Percentiles rank a stretch among this genome's conserved stretches.
These are phyloP conservation scores for Cryptoblepharus egeriae DNA, from an alignment of 2,797 vertebrate species.

Conservation along the genomic window DNA sequence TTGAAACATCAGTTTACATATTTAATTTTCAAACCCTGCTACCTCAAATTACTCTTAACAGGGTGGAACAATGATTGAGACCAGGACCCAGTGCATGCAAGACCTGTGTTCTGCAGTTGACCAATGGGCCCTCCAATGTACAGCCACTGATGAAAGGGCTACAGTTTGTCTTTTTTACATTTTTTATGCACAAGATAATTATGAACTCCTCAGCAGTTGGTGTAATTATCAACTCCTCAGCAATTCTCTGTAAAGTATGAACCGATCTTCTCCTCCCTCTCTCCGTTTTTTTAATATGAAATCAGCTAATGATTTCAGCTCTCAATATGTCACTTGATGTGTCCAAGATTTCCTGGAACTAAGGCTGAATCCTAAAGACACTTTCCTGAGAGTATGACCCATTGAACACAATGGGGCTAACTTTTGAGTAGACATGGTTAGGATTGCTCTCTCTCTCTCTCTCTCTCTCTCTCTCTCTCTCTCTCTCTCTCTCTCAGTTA, in stretches of 20 bases:
- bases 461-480: too few species aligned
- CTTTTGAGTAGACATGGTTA: too few species aligned
- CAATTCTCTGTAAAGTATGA: too few species aligned
- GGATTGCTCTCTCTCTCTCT: too few species aligned
- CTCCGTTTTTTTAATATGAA: background rate
- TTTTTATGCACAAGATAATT: background rate
- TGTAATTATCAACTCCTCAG: background rate
- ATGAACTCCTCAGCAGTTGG: background rate
- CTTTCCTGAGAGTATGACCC: too few species aligned
- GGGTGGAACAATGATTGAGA: background rate
- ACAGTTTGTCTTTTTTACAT: too few species aligned
- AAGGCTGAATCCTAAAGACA: too few species aligned
- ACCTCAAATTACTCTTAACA: background rate
- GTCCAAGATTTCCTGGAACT: background rate
- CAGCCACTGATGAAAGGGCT: too few species aligned
- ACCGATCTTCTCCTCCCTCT: too few species aligned
- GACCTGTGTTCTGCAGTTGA: background rate
- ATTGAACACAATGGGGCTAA: too few species aligned
- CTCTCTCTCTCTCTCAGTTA: too few species aligned
- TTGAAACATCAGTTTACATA: background rate
- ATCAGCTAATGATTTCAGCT: background rate
- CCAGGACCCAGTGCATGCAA: background rate
- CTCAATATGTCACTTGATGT: background rate
- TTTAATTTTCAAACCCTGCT: background rate
- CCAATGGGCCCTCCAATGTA: background rate